These are phyloP conservation scores for Drosophila fuyamai DNA, from an alignment of 1,140 invertebrate species.

Conservation along the genomic window DNA sequence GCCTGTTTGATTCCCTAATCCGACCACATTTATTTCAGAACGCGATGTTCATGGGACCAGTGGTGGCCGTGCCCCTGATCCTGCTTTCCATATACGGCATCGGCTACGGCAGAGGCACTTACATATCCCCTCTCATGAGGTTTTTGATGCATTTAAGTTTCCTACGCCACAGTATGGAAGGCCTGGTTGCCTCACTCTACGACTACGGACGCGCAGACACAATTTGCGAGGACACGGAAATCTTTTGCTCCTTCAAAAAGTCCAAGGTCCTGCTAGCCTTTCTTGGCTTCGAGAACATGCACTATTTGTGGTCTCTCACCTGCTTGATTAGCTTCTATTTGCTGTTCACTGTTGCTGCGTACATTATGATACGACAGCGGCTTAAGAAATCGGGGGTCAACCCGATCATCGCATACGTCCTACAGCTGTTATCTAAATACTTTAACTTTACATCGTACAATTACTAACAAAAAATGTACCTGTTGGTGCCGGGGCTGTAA, in stretches of 20 bases:
- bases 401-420: conserved; percentile 55
- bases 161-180: conserved; percentile 91
- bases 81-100: conserved; percentile 91
- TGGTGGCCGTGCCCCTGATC: conserved; percentile 90
- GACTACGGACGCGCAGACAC: conserved; percentile 89
- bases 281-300: conserved; percentile 74
- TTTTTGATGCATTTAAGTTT: conserved; percentile 94
- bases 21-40: conserved; percentile 86
- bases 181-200: conserved; percentile 91
- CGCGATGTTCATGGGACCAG: conserved; percentile 91
- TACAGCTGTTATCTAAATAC: conserved; percentile 68
- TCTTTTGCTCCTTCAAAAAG: conserved; percentile 90
- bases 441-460: conserved; percentile 84
- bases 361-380: conserved; percentile 72
- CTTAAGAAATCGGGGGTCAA: conserved; percentile 58
- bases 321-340: conserved; percentile 75
- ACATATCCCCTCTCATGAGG: conserved; percentile 88
- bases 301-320: conserved; percentile 68
- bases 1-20: background rate
- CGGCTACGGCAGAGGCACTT: conserved; percentile 87
- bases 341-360: conserved; percentile 72
- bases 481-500: conserved; percentile 1
- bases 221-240: conserved; percentile 88
- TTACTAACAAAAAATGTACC: conserved; percentile 41
- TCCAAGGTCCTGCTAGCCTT: conserved; percentile 85